Conservation (phyloP, 2,797 vertebrate species). For the Paratrypauchen microcephalus region DNA sequence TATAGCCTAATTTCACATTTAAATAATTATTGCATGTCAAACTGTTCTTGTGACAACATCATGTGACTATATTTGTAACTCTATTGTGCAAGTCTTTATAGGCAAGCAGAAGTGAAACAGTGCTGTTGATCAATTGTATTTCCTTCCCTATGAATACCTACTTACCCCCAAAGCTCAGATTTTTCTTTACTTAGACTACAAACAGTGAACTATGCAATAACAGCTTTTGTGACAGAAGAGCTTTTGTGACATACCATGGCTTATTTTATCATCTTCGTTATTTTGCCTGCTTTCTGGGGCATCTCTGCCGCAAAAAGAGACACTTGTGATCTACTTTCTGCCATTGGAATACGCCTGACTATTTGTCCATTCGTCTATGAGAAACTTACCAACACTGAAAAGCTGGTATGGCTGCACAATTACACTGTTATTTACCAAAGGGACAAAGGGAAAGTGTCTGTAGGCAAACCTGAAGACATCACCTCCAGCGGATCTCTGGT, state of each 20-base stretch:
- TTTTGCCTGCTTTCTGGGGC: slow-evolving; percentile 32
- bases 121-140: slow-evolving; percentile 36
- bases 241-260: slow-evolving; percentile 32
- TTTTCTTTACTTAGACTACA: not conserved
- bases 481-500: slow-evolving; percentile 44
- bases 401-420: slow-evolving; percentile 61
- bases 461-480: slow-evolving; percentile 52
- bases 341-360: slow-evolving; percentile 39
- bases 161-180: slow-evolving; percentile 30
- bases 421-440: slow-evolving; percentile 29
- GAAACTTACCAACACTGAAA: slow-evolving; percentile 18
- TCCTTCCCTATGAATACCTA: slow-evolving; percentile 20
- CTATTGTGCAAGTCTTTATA: slow-evolving; percentile 1
- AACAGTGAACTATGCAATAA: not conserved
- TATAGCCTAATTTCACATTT: not conserved
- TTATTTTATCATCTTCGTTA: slow-evolving; percentile 19
- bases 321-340: slow-evolving; percentile 37
- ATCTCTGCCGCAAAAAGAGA: slow-evolving; percentile 32
- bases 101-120: slow-evolving; percentile 53
- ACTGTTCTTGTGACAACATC: not conserved
- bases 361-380: slow-evolving; percentile 35
- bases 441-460: not conserved
- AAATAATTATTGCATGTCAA: not conserved
- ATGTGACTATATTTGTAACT: slow-evolving; percentile 1
- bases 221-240: not conserved